Conservation (phyloP, 1,140 invertebrate genomes). For the Drosophila pectinifera region DNA sequence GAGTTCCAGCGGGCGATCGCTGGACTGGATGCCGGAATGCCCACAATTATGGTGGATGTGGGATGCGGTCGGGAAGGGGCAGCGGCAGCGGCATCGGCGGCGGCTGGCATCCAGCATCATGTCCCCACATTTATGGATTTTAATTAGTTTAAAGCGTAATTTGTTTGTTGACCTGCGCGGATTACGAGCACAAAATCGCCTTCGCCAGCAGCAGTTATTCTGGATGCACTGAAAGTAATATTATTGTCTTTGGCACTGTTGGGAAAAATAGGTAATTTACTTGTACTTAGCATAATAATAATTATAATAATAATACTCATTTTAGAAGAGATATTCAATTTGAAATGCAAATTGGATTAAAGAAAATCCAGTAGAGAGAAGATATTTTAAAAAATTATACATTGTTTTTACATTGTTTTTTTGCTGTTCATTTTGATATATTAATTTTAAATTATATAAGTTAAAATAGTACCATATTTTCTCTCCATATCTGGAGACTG, state of each 20-base stretch:
- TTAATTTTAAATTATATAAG: not conserved
- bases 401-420: no score
- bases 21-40: conserved; percentile 29
- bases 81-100: not conserved
- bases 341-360: no score
- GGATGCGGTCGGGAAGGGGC: conserved; percentile 10
- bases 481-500: not conserved
- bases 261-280: no score
- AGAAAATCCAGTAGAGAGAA: no score
- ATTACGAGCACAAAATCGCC: conserved; percentile 38
- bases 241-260: not conserved
- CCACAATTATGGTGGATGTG: conserved; percentile 62
- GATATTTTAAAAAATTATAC: no score
- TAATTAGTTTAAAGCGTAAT: conserved; percentile 69
- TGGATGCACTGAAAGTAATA: conserved; percentile 16
- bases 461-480: not conserved
- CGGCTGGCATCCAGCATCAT: conserved; percentile 35
- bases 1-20: conserved; percentile 31
- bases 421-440: no score
- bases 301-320: no score
- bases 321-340: no score
- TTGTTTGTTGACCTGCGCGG: conserved; percentile 35
- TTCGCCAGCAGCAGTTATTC: conserved; percentile 16
- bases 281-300: no score
- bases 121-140: conserved; percentile 57